A percentile compares a stretch with the other conserved stretches of the same genome.
Conservation (phyloP, 2,113 vertebrate genomes). For the Vanacampus margaritifer region DNA sequence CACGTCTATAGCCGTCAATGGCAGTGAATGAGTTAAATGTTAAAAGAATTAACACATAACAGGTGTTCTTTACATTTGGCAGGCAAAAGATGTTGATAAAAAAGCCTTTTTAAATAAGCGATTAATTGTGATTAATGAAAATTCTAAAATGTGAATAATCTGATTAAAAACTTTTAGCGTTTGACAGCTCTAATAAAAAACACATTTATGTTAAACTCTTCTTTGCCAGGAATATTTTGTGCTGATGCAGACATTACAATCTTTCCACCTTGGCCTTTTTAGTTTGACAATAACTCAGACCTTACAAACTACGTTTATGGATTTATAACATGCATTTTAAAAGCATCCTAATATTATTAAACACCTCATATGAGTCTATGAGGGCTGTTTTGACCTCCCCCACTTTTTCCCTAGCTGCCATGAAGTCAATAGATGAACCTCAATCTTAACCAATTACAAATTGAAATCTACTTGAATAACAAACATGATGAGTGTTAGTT, state of each 20-base stretch:
- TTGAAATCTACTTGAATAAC: slow-evolving; percentile 1
- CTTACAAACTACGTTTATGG: background rate
- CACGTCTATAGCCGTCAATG: too few species aligned
- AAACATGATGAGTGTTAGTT: background rate
- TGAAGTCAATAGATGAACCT: background rate
- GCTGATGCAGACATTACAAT: background rate
- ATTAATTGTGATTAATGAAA: too few species aligned
- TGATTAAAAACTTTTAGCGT: too few species aligned
- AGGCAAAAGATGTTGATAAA: too few species aligned
- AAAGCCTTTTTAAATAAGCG: too few species aligned
- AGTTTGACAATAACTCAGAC: too few species aligned
- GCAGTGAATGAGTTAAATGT: too few species aligned
- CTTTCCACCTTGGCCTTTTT: too few species aligned
- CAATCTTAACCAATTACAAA: background rate
- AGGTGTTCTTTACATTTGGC: too few species aligned
- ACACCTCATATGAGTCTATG: background rate
- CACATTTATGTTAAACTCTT: background rate
- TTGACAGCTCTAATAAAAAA: too few species aligned
- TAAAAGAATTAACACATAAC: too few species aligned
- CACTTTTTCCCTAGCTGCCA: background rate
- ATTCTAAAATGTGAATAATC: too few species aligned
- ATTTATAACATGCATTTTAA: background rate
- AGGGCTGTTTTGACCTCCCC: background rate
- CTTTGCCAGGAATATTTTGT: background rate
- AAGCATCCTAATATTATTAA: background rate